Base-by-base conservation (phyloP, 2,797 vertebrate species). In the Glyptemys insculpta region DNA sequence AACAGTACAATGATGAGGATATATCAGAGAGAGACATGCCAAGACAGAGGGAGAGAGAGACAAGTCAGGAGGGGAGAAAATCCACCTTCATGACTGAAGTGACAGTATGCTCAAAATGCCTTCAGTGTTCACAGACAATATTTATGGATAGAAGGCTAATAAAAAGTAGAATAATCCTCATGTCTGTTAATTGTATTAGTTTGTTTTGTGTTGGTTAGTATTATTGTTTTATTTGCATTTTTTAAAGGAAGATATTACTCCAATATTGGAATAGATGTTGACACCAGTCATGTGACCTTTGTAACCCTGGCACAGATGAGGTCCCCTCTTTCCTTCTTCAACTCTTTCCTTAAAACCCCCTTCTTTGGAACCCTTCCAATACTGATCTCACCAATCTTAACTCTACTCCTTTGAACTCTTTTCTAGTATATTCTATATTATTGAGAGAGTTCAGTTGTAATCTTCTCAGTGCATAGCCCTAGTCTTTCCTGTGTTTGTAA, bases 351-450 rank as follows among this genome's bases (percentile, higher is more conserved):
- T 90, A 90, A 88, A 84, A 52, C 3, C 76, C 8, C 0, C 15
- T 84, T 85, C 16, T 92, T 90, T 91, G 85, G 44, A 88, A 91
- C 14, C 4, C 15, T 81, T 87, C 41, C 65, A 80, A 76, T n/a
- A 8, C 47, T 79, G 50, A 87, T 79, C 27, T 87, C 54, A 25
- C 12, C 9, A 72, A 1, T 27, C 88, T 94, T 53, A 90, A 86
- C 65, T 87, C 16, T 29, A 52, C 44, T 80, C 23, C 49, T 79
- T 88, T 54, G 80, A 90, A 74, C 15, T 78, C 41, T 82, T 93
- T 88, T 54, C 54, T 89, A 91, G n/a, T 44, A 91, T 59, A 87
- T 29, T 89, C n/a, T 25, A 57, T 54, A 89, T 93, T 95, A 93
- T 1, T 56, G 7, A 91, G 65, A 87, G 82, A 90, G 44, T 4